Conservation (phyloP, 2,113 vertebrate genomes). For the Cryptoleucopteryx plumbea region DNA sequence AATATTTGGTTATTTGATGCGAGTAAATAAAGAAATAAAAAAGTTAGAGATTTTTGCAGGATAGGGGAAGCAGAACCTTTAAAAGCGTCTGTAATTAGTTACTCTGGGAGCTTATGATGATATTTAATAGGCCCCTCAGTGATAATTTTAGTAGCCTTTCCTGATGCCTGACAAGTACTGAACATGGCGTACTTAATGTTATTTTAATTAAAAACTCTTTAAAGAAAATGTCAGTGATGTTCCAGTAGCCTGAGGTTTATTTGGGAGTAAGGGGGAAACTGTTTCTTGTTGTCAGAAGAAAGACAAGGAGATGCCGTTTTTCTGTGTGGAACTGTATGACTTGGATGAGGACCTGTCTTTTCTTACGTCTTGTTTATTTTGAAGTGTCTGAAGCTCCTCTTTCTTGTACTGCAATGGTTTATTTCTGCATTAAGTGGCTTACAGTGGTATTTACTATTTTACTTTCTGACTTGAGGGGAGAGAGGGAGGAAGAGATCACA, state of each 20-base stretch:
- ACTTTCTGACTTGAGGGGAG: not conserved
- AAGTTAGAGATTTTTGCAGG: conserved; percentile 3
- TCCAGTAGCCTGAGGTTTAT: conserved; percentile 56
- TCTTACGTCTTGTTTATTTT: not conserved
- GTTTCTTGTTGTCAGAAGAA: not conserved
- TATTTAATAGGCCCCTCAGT: conserved; percentile 72
- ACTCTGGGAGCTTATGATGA: conserved; percentile 65
- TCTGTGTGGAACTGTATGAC: not conserved
- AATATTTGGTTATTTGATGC: conserved; percentile 56
- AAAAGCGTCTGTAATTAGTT: conserved; percentile 68
- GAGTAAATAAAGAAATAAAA: conserved; percentile 39
- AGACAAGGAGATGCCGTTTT: not conserved
- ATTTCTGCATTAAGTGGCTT: not conserved
- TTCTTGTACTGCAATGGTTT: not conserved
- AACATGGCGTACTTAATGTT: conserved; percentile 67
- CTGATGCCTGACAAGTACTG: conserved; percentile 70
- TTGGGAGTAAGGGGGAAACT: not conserved
- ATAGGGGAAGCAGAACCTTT: conserved; percentile 60
- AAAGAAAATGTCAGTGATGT: conserved; percentile 75
- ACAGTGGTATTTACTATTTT: not conserved
- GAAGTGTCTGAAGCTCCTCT: not conserved
- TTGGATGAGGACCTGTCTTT: not conserved
- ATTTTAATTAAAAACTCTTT: conserved; percentile 75
- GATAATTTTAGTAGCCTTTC: conserved; percentile 66
- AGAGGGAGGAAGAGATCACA: not conserved